These are phyloP conservation scores for Anseranas semipalmata DNA, from an alignment of 2,113 vertebrate species.

Conservation along the genomic window DNA sequence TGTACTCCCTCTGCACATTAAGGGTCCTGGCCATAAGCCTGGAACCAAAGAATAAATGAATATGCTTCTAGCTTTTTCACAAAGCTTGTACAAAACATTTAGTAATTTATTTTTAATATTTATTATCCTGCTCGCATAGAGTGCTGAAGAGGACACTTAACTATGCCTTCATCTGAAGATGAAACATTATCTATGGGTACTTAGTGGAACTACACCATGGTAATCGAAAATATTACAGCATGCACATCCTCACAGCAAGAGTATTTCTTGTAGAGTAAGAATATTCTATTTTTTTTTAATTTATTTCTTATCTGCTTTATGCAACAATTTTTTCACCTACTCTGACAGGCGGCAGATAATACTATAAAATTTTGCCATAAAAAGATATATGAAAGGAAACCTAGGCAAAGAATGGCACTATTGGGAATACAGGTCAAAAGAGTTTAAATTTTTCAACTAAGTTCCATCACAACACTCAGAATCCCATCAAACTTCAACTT, in stretches of 20 bases:
- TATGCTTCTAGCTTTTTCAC: neutral
- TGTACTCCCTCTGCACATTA: neutral
- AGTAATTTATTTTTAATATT: neutral
- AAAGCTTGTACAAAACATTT: neutral
- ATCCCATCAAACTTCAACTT: neutral
- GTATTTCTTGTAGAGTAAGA: neutral
- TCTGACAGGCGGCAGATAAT: neutral
- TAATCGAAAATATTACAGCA: neutral
- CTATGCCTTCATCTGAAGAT: neutral
- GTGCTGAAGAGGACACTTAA: neutral
- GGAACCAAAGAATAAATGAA: neutral
- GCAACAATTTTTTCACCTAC: neutral
- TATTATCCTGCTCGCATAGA: neutral
- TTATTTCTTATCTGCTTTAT: neutral
- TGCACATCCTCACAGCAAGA: neutral
- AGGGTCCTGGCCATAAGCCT: neutral
- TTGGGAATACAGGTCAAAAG: neutral
- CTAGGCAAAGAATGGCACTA: neutral
- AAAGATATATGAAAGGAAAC: neutral
- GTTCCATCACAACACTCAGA: neutral
- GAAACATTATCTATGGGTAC: neutral
- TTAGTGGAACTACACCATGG: neutral
- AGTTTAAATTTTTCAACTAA: neutral
- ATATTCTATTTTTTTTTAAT: neutral
- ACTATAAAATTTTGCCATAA: neutral